phyloP scores from a whole-genome alignment of 2,888 invertebrate species.

The Drosophila anomalipes region DNA sequence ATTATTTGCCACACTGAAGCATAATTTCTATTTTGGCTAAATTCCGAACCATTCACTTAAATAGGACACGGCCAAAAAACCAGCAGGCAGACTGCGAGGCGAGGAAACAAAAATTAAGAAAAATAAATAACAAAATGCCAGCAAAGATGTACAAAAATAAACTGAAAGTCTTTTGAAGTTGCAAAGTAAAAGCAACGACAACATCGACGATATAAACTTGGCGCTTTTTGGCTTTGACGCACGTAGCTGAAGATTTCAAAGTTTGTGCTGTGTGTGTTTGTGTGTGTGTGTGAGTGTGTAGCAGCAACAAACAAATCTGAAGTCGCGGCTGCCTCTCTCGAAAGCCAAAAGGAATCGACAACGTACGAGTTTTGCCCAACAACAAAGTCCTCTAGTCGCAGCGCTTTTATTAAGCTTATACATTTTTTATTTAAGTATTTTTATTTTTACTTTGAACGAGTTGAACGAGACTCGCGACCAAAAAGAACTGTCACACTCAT shows the following conservation, averaged over 20 bases:
- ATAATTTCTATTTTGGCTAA: constrained; percentile 20
- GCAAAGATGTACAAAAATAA: constrained; percentile 63
- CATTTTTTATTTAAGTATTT: constrained; percentile 76
- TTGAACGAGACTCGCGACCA: constrained; percentile 32
- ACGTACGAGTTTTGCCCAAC: constrained; percentile 38
- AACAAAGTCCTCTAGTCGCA: constrained; percentile 39
- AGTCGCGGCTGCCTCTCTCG: constrained; percentile 34
- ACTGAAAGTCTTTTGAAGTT: constrained; percentile 80
- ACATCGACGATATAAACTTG: constrained; percentile 74
- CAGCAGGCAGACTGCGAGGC: constrained; percentile 3
- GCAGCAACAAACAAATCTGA: constrained; percentile 16
- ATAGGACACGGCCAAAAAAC: constrained; percentile 26
- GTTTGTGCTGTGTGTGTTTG: constrained; percentile 47
- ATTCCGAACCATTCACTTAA: constrained; percentile 31
- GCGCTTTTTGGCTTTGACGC: constrained; percentile 80
- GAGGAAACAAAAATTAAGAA: constrained; percentile 18
- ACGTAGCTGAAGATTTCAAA: constrained; percentile 78
- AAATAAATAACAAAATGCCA: constrained; percentile 43
- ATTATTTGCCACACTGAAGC: constrained; percentile 43
- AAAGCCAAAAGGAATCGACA: constrained; percentile 63
- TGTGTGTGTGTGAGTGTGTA: constrained; percentile 28
- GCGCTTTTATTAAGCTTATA: constrained; percentile 80
- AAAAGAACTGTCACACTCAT: constrained; percentile 53
- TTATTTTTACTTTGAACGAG: constrained; percentile 72
- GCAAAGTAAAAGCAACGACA: constrained; percentile 73